Evolutionary conservation across 2,797 vertebrate genomes (phyloP).

Genomic region (Centropyge bicolor): DNA sequence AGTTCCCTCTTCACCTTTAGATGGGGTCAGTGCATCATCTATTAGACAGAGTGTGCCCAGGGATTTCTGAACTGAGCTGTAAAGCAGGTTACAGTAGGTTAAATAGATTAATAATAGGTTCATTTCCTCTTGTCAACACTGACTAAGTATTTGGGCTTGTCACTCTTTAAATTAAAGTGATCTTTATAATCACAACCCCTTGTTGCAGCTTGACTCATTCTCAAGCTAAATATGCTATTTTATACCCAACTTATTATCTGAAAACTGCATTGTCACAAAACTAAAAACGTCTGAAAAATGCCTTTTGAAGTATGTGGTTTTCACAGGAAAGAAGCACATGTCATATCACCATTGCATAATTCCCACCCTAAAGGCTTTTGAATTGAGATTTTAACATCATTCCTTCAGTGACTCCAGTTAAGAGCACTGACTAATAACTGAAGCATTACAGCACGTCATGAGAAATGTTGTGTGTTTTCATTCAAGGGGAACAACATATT

Average conservation of each 20-base stretch:
- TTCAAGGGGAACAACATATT: conserved; percentile 41
- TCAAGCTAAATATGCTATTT: neutral
- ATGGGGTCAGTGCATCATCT: conserved; percentile 61
- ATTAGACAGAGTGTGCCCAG: neutral
- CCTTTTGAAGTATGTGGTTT: neutral
- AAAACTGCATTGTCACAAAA: neutral
- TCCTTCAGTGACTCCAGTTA: neutral
- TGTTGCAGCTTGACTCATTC: too few species aligned
- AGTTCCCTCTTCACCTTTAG: conserved; percentile 62
- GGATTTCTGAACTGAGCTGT: neutral
- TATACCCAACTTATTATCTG: neutral
- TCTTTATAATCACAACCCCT: too few species aligned
- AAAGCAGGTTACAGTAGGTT: neutral
- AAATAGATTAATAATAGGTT: neutral
- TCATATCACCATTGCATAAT: neutral
- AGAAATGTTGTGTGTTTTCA: conserved; percentile 1
- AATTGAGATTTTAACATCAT: neutral
- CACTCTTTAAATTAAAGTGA: conserved; percentile 6
- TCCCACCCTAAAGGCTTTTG: neutral
- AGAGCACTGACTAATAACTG: neutral
- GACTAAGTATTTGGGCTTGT: neutral
- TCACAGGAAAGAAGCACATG: neutral
- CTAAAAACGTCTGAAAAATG: neutral
- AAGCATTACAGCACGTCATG: neutral
- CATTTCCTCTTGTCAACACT: neutral